Conservation (phyloP, 2,797 vertebrate genomes). For the Myotis myotis region DNA sequence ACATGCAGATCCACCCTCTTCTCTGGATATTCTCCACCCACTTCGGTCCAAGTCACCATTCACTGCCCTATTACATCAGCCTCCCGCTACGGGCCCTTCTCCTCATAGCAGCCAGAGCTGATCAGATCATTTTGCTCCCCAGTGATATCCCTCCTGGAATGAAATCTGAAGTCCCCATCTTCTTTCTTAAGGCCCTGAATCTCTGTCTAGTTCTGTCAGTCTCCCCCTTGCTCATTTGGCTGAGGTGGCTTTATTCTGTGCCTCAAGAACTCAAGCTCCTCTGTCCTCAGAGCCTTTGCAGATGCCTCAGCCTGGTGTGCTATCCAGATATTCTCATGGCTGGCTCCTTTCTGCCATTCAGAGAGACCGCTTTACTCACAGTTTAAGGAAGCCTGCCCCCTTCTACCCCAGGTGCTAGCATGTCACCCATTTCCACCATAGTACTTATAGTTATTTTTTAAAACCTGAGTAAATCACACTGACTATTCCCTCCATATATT, state of each 20-base stretch:
- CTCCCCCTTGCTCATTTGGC: background rate
- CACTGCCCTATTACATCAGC: too few relatives aligned
- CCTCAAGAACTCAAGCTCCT: background rate
- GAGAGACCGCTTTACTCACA: background rate
- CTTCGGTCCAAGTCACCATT: background rate
- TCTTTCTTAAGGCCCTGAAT: too few relatives aligned
- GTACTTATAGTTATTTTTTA: background rate
- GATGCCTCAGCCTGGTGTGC: background rate
- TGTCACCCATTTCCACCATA: background rate
- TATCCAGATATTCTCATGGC: background rate
- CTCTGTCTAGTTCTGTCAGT: background rate
- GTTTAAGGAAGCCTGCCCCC: background rate
- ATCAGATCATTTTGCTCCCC: background rate
- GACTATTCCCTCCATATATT: background rate
- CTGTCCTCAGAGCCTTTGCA: too few relatives aligned
- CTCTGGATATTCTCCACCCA: background rate
- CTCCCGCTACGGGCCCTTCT: background rate
- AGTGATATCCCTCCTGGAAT: background rate
- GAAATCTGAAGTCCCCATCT: background rate
- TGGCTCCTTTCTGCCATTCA: background rate
- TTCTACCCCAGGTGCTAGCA: background rate
- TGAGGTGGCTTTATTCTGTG: background rate
- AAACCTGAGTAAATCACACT: background rate
- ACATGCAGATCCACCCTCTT: background rate
- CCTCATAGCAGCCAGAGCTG: background rate